Base-by-base conservation (phyloP, 35 echinoderm and acorn worm genomes). In the Acanthaster planci region DNA sequence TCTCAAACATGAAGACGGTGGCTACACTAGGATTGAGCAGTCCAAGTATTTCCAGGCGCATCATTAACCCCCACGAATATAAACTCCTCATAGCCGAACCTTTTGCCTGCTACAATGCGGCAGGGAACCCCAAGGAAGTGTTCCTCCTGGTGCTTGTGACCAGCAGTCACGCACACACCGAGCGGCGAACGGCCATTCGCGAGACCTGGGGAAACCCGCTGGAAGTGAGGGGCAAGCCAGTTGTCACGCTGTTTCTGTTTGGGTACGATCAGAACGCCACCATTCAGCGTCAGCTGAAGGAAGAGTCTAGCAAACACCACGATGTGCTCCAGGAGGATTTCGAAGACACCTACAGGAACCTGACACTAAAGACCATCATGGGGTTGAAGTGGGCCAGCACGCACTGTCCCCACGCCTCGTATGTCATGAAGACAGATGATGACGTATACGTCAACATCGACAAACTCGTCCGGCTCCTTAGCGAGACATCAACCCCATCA, bases 391-490 rank as follows among this genome's bases (percentile, higher is more conserved):
- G 93, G 93, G 72, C 53, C 14, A 86, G 9, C n/a, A n/a, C 76
- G 10, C 92, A 84, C 77, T 97, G 93, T 59, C 77, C 93, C 53
- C 85, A 92, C 16, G 89, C 86, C 4, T 80, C 76, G 14, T 97
- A 88, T 36, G 86, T 97, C 30, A 77, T 97, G 82, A 97, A 97
- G 82, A 85, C 90, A 37, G 93, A 97, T 17, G 93, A 91, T 22
- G 93, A 97, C 60, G 77, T 92, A 40, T 92, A 77, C 76, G 40
- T 97, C 22, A 39, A 37, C 12, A 89, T 88, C 51, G 64, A 60
- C 76, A 89, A 85, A 37, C n/a, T 97, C 0, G 52, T 97, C 30
- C 56, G 79, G 34, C 67, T 78, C 42, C 75, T 97, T 3, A 35
- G 72, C 7, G 52, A n/a, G n/a, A n/a, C n/a, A n/a, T n/a, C n/a